Evolutionary conservation across 2,113 vertebrate species (phyloP), one percentile per base, ranked within the genome.

Genomic region (Hippocampus mohnikei): DNA sequence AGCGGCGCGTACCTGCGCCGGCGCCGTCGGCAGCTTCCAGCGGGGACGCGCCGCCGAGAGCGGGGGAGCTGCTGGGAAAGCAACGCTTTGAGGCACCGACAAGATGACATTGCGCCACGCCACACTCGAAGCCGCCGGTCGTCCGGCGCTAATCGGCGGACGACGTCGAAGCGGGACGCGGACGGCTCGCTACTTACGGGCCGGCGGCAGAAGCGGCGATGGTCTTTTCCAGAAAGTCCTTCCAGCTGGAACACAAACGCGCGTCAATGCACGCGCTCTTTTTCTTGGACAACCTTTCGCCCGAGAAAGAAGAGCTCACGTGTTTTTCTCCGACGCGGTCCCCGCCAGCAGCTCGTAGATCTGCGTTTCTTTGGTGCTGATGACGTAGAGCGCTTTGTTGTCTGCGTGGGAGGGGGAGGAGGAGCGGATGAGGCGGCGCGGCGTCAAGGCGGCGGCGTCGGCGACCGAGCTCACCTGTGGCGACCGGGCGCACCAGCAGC

Each of bases 301-400:
- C 27, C 27, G 29, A 4, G 29, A 4, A 4, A 29, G 5, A 5
- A 33, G 29, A 33, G 33, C 94, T 91, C 76, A 98, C 96, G 71
- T 94, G 91, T 95, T 95, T 58, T 94, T 98, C 80, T 98, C 96
- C 0, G 93, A 95, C 0, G 92, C 83, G 0, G 95, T 94, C 71
- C 91, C 82, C 0, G 96, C 96, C 59, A 94, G 95, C 85, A 98
- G 91, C 75, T 98, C 96, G 0, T 98, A 98, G 83, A 98, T 98
- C 83, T 98, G 96, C 0, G 90, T 91, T 84, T 98, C 95, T 0
- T 95, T 96, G 0, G 96, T 94, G 91, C 96, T 98, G 90, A 98
- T 96, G 75, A 97, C 91, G 78, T 98, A 98, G 60, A 98, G 93
- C 0, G 96, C 96, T 62, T 94, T 93, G 52, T 95, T 96, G 77